These are phyloP conservation scores for zebrafish (Danio rerio) DNA, from an alignment of 2,113 vertebrate genomes.

Conservation along the genomic window DNA sequence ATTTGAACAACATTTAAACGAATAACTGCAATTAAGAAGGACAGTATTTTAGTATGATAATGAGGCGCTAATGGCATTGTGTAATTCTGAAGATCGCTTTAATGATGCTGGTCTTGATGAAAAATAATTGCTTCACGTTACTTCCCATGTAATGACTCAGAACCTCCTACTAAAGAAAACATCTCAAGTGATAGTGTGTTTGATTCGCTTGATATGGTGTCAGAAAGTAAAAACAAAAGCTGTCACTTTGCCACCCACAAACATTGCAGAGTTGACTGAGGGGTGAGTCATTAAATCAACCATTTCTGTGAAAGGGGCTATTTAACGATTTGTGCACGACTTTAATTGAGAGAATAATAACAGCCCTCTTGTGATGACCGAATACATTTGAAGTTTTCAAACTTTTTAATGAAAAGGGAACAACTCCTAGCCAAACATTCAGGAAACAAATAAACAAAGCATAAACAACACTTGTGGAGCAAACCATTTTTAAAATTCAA, in stretches of 20 bases:
- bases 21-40: not conserved
- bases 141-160: constrained; percentile 5
- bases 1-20: not conserved
- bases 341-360: constrained; percentile 34
- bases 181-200: not conserved
- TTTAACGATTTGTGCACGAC: constrained; percentile 12
- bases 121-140: constrained; percentile 10
- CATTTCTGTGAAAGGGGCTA: constrained; percentile 3
- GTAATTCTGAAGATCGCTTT: not conserved
- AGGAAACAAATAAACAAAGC: not conserved
- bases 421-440: not conserved
- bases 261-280: not conserved
- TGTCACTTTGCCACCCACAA: constrained; percentile 29
- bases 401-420: not conserved
- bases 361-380: constrained; percentile 13
- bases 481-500: not conserved
- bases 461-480: not conserved
- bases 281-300: constrained; percentile 34
- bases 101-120: constrained; percentile 17
- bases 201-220: constrained; percentile 6
- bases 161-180: constrained; percentile 19
- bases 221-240: constrained; percentile 23
- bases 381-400: constrained; percentile 6
- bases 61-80: not conserved
- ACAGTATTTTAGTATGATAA: not conserved